These are phyloP conservation scores for Lampropteryx suffumata DNA, from an alignment of 2,888 invertebrate species.

Conservation along the genomic window DNA sequence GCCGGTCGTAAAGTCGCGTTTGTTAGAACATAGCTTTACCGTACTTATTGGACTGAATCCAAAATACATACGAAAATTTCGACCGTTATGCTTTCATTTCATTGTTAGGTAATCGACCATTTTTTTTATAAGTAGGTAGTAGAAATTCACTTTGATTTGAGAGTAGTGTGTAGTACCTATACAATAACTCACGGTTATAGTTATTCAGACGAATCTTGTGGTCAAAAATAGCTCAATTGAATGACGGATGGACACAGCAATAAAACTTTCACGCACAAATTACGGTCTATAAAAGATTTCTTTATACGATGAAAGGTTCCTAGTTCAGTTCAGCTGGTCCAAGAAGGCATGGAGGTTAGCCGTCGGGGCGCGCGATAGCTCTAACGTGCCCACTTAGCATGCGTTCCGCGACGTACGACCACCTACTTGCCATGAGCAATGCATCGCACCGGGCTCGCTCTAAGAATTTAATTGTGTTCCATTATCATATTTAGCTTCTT, in stretches of 20 bases:
- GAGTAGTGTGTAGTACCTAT: neutral
- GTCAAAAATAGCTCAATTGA: constrained; percentile 36
- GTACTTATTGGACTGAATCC: constrained; percentile 41
- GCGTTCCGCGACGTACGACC: constrained; percentile 55
- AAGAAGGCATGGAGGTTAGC: constrained; percentile 63
- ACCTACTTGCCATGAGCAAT: constrained; percentile 80
- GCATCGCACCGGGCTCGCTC: constrained; percentile 74
- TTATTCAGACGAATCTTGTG: constrained; percentile 18
- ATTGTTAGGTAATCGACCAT: too few relatives aligned
- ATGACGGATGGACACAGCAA: constrained; percentile 45
- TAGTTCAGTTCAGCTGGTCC: constrained; percentile 64
- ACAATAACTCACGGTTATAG: constrained; percentile 2
- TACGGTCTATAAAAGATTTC: constrained; percentile 65
- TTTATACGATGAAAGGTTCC: constrained; percentile 65
- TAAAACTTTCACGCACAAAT: constrained; percentile 72
- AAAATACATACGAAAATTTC: constrained; percentile 29
- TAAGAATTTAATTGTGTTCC: constrained; percentile 82
- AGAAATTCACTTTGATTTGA: too few relatives aligned
- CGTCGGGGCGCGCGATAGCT: constrained; percentile 44
- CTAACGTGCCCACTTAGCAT: constrained; percentile 63
- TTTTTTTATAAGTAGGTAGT: neutral
- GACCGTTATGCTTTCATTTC: constrained; percentile 1
- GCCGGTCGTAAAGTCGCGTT: neutral
- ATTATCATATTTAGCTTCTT: constrained; percentile 83
- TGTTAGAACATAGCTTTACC: constrained; percentile 30